Percentiles rank a stretch among this genome's conserved stretches.
These are phyloP conservation scores for Hylomyscus alleni DNA, from an alignment of 2,797 vertebrate genomes.

Conservation along the genomic window DNA sequence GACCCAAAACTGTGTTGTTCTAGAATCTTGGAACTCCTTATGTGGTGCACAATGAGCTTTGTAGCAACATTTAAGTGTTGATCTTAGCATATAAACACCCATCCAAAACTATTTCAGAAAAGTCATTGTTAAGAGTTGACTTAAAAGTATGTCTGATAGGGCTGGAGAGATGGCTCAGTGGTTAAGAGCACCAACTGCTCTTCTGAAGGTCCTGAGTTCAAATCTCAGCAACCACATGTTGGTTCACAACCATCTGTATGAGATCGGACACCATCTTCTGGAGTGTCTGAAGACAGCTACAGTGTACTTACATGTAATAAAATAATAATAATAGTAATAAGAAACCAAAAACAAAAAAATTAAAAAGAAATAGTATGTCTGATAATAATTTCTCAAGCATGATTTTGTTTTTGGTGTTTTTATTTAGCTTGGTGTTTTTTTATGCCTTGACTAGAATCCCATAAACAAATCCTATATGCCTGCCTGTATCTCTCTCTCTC, in stretches of 20 bases:
- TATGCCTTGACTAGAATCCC: slow-evolving; percentile 63
- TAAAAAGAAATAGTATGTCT: slow-evolving; percentile 72
- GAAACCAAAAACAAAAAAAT: too few relatives aligned
- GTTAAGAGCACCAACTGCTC: too few relatives aligned
- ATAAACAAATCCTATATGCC: slow-evolving; percentile 58
- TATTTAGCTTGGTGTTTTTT: slow-evolving; percentile 81
- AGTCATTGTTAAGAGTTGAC: slow-evolving; percentile 85
- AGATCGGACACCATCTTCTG: too few relatives aligned
- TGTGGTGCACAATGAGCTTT: slow-evolving; percentile 77
- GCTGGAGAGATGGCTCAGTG: too few relatives aligned
- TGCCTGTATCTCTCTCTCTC: background rate
- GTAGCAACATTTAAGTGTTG: slow-evolving; percentile 84
- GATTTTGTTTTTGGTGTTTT: slow-evolving; percentile 73
- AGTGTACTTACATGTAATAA: too few relatives aligned
- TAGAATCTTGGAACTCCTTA: slow-evolving; percentile 79
- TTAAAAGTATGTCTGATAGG: slow-evolving; percentile 85
- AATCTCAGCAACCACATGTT: too few relatives aligned
- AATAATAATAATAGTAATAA: too few relatives aligned
- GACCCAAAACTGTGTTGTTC: slow-evolving; percentile 84
- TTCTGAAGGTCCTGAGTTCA: too few relatives aligned
- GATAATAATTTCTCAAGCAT: slow-evolving; percentile 87
- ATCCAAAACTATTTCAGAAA: slow-evolving; percentile 83
- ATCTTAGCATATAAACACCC: slow-evolving; percentile 88
- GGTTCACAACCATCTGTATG: too few relatives aligned
- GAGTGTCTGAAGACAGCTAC: too few relatives aligned